Evolutionary conservation across 2,113 vertebrate species (phyloP).

Genomic region (Lophius piscatorius): DNA sequence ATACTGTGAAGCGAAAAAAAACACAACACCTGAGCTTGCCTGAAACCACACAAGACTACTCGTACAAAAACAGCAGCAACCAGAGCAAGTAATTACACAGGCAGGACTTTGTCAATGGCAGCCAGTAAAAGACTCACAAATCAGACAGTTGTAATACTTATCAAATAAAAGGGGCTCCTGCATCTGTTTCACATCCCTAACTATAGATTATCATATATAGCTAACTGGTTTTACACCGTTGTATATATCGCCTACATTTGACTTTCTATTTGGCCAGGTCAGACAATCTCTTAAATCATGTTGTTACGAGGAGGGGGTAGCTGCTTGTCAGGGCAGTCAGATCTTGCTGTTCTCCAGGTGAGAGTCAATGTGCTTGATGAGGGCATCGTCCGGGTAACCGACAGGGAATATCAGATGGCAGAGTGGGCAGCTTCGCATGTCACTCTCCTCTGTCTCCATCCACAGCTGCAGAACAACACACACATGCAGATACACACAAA

Average conservation of each 20-base stretch:
- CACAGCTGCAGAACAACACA: slow-evolving; percentile 84
- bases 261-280: background rate
- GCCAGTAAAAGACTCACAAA: slow-evolving; percentile 28
- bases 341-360: slow-evolving; percentile 99
- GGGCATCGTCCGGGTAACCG: slow-evolving; percentile 94
- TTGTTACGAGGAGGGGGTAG: slow-evolving; percentile 35
- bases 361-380: slow-evolving; percentile 98
- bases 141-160: slow-evolving; percentile 15
- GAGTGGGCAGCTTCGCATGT: slow-evolving; percentile 94
- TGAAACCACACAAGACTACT: slow-evolving; percentile 51
- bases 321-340: slow-evolving; percentile 77
- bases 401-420: slow-evolving; percentile 96
- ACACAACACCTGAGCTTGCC: slow-evolving; percentile 51
- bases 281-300: slow-evolving; percentile 37
- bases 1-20: slow-evolving; percentile 26
- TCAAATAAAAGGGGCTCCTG: slow-evolving; percentile 2
- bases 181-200: slow-evolving; percentile 13
- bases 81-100: slow-evolving; percentile 43
- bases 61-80: slow-evolving; percentile 44
- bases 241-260: slow-evolving; percentile 1
- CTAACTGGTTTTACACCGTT: background rate
- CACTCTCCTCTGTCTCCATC: slow-evolving; percentile 97
- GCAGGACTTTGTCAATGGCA: slow-evolving; percentile 17
- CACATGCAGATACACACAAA: slow-evolving; percentile 15
- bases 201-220: background rate